Evolutionary conservation across 1,140 invertebrate genomes (phyloP).

Genomic region (Trichonephila inaurata): DNA sequence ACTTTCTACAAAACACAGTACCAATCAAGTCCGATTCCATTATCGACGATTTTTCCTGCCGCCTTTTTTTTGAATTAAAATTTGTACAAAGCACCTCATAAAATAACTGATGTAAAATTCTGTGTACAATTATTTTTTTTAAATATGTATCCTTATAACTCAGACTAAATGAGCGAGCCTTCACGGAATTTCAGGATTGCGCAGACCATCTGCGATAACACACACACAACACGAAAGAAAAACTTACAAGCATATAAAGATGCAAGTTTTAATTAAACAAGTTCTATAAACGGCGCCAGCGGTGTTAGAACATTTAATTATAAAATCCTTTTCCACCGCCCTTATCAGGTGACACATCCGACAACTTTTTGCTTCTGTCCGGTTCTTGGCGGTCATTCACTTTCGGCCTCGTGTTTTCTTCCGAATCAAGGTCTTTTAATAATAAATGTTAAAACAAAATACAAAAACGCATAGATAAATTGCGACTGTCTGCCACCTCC

Average conservation of each 20-base stretch:
- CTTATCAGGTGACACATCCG: constrained; percentile 44
- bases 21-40: too few relatives aligned
- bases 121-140: too few relatives aligned
- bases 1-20: too few relatives aligned
- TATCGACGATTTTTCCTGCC: too few relatives aligned
- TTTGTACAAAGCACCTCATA: too few relatives aligned
- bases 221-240: neutral
- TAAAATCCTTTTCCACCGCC: neutral
- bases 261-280: neutral
- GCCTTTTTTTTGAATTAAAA: too few relatives aligned
- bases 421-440: constrained; percentile 53
- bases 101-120: too few relatives aligned
- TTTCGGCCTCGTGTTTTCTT: constrained; percentile 28
- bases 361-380: constrained; percentile 31
- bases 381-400: constrained; percentile 26
- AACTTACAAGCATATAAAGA: neutral
- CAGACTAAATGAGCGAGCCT: neutral
- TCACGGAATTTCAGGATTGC: neutral
- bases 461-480: neutral
- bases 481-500: constrained; percentile 31
- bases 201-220: neutral
- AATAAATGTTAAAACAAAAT: constrained; percentile 7
- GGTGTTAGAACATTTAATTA: constrained; percentile 20
- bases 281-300: neutral
- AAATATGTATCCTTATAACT: too few relatives aligned